Percentiles rank a stretch among this genome's conserved stretches.
Conservation (phyloP, 2,888 invertebrate genomes). For the Drosophila buzzatii region DNA sequence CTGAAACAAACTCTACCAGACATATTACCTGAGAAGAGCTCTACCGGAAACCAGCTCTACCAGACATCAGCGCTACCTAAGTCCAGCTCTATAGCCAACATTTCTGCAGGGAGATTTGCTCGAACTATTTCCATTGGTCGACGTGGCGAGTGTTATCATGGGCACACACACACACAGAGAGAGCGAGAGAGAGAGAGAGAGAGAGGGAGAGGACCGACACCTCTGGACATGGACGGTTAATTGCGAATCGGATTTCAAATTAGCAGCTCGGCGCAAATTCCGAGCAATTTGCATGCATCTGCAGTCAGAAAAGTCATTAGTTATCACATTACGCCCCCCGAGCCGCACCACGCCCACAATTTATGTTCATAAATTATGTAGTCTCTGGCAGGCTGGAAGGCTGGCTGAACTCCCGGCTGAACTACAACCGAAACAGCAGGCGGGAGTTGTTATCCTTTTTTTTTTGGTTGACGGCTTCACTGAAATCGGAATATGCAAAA, state of each 20-base stretch:
- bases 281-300: constrained; percentile 68
- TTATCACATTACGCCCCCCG: constrained; percentile 43
- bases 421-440: constrained; percentile 4
- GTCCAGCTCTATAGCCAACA: background rate
- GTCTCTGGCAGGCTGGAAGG: constrained; percentile 26
- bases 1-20: too few species aligned
- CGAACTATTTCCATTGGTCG: background rate
- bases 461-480: constrained; percentile 37
- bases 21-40: too few species aligned
- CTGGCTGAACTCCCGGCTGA: constrained; percentile 35
- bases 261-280: constrained; percentile 44
- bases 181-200: too few species aligned
- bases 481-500: constrained; percentile 60
- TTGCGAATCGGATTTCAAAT: constrained; percentile 55
- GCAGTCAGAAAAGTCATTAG: constrained; percentile 54
- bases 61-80: too few species aligned
- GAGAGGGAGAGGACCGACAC: background rate
- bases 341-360: constrained; percentile 45
- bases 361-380: constrained; percentile 71
- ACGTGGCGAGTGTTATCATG: background rate
- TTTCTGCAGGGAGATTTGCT: background rate
- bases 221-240: constrained; percentile 15
- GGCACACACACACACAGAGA: background rate
- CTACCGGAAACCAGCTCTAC: too few species aligned
- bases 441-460: constrained; percentile 30